Evolutionary conservation across 2,888 invertebrate genomes (phyloP), one percentile per base, ranked within the genome.

Genomic region (Pammene aurita): DNA sequence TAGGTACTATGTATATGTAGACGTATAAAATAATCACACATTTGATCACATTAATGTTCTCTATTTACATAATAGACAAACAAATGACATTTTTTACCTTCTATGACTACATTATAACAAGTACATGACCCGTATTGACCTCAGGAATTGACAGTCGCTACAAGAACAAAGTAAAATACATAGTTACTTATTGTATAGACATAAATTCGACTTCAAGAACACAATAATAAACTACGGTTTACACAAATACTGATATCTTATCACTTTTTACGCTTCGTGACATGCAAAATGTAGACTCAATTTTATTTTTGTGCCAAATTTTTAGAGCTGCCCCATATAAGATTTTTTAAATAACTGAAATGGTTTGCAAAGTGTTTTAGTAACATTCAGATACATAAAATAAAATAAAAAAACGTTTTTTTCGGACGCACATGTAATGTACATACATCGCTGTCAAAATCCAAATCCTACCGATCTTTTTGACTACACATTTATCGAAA

Each of bases 21-120:
- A 50, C 41, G 64, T 68, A 68, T 64, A 64, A 64, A 69, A 75
- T 71, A 74, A 76, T 77, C 77, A 77, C 75, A 76, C 75, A 71
- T 67, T 72, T 58, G 72, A 79, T 78, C 76, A 77, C 77, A 77
- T 76, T 78, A 73, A 70, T 55, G 75, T 72, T 75, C 68, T 64
- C 70, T 73, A 75, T 75, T 73, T 71, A 72, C 73, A 71, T 72
- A 74, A 71, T 68, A 65, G 67, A 72, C 66, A 67, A 73, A 69
- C 72, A 73, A 58, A 70, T 67, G 54, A 44, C 26, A 52, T n/a
- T 63, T 26, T 52, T 18, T 55, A 58, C n/a, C n/a, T 58, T 34
- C 52, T 46, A 54, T 0, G 38, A 61, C 60, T 11, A 18, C 35
- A 38, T 62, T 26, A 13, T 18, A 38, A 41, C 38, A 16, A 18